A percentile compares a stretch with the other conserved stretches of the same genome.
These are phyloP conservation scores for Trididemnum clinides DNA, from an alignment of 23 tunicate species.

Conservation along the genomic window DNA sequence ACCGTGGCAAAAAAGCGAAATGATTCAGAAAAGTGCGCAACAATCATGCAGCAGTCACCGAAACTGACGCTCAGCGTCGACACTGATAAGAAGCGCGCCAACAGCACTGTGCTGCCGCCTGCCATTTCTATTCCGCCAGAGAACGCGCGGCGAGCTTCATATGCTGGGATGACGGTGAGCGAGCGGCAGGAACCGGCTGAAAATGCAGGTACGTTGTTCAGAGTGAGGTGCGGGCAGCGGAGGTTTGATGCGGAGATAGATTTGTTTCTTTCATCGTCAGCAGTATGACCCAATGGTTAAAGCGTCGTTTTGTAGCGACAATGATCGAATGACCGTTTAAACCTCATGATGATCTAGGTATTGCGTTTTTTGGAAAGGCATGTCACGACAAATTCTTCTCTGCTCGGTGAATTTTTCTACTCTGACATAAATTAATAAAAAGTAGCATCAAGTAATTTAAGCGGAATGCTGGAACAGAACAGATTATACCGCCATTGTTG, in stretches of 20 bases:
- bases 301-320: no score
- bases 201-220: background rate
- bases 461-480: no score
- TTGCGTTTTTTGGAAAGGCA: no score
- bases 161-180: conserved; percentile 37
- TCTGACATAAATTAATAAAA: no score
- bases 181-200: background rate
- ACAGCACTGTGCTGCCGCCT: background rate
- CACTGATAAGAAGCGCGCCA: conserved; percentile 6
- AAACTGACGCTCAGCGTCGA: conserved; percentile 23
- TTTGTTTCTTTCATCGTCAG: no score
- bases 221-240: background rate
- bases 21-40: background rate
- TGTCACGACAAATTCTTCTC: no score
- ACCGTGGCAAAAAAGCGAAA: background rate
- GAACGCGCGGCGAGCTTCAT: conserved; percentile 33
- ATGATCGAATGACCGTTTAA: no score
- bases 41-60: conserved; percentile 1
- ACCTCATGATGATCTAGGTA: no score
- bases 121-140: background rate
- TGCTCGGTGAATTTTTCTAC: no score
- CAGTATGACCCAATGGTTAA: no score
- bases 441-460: no score
- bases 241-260: background rate
- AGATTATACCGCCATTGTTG: no score